A percentile compares a stretch with the other conserved stretches of the same genome.
Evolutionary conservation across 2,797 vertebrate species (phyloP).

Genomic region (Lepus townsendii): DNA sequence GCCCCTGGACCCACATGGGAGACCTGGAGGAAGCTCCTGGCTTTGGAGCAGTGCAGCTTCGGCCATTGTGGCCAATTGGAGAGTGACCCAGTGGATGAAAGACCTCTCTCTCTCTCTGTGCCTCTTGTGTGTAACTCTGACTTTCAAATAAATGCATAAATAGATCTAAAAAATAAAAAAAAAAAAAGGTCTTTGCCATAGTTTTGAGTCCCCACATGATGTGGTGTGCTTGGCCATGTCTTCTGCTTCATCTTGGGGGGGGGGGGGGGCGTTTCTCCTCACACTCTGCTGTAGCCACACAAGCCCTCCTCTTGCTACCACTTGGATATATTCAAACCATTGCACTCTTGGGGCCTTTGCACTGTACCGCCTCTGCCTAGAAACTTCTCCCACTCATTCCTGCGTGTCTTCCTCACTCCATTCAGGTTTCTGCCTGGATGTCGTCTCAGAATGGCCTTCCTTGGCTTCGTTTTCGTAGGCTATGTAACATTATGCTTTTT

Average conservation of each 20-base stretch:
- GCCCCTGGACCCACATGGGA: too few relatives aligned
- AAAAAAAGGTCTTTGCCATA: not conserved
- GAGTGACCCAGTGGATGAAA: too few relatives aligned
- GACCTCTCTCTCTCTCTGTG: too few relatives aligned
- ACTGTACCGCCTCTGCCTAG: not conserved
- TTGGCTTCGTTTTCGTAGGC: not conserved
- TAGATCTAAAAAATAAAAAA: too few relatives aligned
- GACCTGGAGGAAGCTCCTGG: too few relatives aligned
- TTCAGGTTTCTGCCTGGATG: conserved; percentile 8
- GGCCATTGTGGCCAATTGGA: too few relatives aligned
- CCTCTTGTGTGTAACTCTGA: too few relatives aligned
- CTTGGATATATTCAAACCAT: not conserved
- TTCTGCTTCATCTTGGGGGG: not conserved
- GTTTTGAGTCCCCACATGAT: not conserved
- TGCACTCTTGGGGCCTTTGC: not conserved
- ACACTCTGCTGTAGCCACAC: not conserved
- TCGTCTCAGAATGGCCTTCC: not conserved
- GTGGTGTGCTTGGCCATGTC: not conserved
- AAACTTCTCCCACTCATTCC: not conserved
- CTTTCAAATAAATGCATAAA: too few relatives aligned
- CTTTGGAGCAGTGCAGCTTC: too few relatives aligned
- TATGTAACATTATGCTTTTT: not conserved
- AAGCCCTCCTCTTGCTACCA: not conserved
- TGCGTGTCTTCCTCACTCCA: not conserved
- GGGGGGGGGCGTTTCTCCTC: not conserved